Base-by-base conservation (phyloP, 1,140 invertebrate genomes). In the Tetramorium simillimum region DNA sequence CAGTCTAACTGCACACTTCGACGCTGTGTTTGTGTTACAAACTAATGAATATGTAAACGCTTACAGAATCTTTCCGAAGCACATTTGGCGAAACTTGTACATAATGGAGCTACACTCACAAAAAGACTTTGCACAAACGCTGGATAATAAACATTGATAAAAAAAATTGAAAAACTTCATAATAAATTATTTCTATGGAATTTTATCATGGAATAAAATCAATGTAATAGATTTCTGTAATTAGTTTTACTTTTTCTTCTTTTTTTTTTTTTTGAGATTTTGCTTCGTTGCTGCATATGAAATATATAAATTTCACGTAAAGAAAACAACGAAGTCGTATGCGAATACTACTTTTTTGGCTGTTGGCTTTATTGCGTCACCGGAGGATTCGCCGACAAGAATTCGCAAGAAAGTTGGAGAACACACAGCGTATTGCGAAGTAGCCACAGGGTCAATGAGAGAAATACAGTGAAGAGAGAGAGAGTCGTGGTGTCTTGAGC, bases 401-500 rank as follows among this genome's bases (percentile, higher is more conserved):
- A n/a, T n/a, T n/a, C n/a, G 40, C 0, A 75, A 84, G 24, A 60
- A 84, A 84, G 69, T 84, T 84, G 16, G 40, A 62, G 24, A 7
- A 58, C 7, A 53, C 43, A 16, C 21, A 5, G 40, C 16, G 43
- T 60, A 73, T 73, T 73, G 77, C 77, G 46, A 69, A 80, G 49
- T 43, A 75, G 43, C 18, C 37, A 51, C 12, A 28, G 53, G 40
- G 67, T 75, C 53, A 70, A 84, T 60, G 40, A 75, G 65, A 82
- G 67, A 82, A 82, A 82, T 18, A 24, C 21, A 49, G 51, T 46
- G 51, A 58, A 58, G 37, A 82, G 80, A 58, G 37, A 82, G 80
- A 49, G 51, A 72, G 40, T 24, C 28, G 80, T 37, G 9, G 16
- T 60, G 24, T 40, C 40, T 73, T 49, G 67, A 24, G 53, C 43